Conservation (phyloP, 2,888 invertebrate species). For the Oasisia sp. region DNA sequence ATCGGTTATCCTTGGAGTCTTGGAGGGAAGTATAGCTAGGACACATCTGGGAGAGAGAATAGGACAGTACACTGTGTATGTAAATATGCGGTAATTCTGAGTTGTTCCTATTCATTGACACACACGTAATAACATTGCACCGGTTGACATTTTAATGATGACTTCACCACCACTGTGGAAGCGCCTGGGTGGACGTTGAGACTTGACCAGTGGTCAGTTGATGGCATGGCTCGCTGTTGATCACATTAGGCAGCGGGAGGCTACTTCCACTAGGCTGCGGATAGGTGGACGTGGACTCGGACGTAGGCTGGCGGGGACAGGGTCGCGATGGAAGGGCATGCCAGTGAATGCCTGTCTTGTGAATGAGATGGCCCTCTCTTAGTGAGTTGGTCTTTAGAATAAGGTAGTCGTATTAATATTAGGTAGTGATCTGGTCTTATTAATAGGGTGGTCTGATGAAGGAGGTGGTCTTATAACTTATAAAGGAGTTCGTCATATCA, state of each 20-base stretch:
- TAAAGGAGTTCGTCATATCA: no score
- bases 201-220: not conserved
- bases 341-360: not conserved
- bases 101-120: not conserved
- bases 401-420: no score
- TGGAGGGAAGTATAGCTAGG: not conserved
- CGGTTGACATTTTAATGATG: not conserved
- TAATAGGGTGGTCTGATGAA: not conserved
- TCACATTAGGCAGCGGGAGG: not conserved
- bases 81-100: not conserved
- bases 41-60: not conserved
- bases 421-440: not conserved
- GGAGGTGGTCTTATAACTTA: not conserved
- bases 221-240: not conserved
- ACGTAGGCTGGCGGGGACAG: not conserved
- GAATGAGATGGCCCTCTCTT: not conserved
- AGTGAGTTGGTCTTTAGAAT: no score
- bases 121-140: not conserved
- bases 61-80: not conserved
- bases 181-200: not conserved
- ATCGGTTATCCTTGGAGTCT: no score
- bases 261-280: not conserved
- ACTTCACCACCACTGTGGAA: not conserved
- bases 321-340: not conserved
- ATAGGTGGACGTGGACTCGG: not conserved